These are phyloP conservation scores for Ostrea edulis DNA, from an alignment of 1,140 invertebrate genomes.

Conservation along the genomic window DNA sequence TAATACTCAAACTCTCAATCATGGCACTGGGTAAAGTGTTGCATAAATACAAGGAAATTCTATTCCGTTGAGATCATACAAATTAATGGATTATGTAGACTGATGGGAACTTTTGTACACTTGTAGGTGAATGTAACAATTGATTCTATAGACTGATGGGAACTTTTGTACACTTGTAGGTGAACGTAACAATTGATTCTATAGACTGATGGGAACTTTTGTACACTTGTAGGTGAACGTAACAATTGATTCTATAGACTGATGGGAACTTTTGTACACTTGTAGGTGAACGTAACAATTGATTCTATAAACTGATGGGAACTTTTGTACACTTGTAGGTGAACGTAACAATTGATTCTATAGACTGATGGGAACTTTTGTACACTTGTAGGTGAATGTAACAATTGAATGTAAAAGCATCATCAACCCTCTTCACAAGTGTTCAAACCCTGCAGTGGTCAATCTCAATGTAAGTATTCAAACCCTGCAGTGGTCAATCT, in stretches of 20 bases:
- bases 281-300: constrained; percentile 67
- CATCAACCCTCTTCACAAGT: constrained; percentile 81
- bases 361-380: too few species aligned
- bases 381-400: constrained; percentile 65
- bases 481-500: too few species aligned
- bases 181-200: constrained; percentile 63
- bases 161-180: constrained; percentile 54
- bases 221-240: constrained; percentile 65
- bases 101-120: too few species aligned
- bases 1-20: background rate
- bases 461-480: constrained; percentile 80
- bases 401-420: constrained; percentile 71
- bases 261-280: background rate
- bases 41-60: too few species aligned
- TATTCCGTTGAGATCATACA: too few species aligned
- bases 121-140: constrained; percentile 68
- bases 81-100: too few species aligned
- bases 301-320: constrained; percentile 30
- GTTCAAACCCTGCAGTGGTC: constrained; percentile 85
- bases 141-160: constrained; percentile 24
- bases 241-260: constrained; percentile 48
- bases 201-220: too few species aligned
- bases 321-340: constrained; percentile 58
- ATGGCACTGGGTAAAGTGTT: background rate
- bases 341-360: constrained; percentile 52